Conservation (phyloP, 2,113 vertebrate genomes). For the Spermophilus dauricus region DNA sequence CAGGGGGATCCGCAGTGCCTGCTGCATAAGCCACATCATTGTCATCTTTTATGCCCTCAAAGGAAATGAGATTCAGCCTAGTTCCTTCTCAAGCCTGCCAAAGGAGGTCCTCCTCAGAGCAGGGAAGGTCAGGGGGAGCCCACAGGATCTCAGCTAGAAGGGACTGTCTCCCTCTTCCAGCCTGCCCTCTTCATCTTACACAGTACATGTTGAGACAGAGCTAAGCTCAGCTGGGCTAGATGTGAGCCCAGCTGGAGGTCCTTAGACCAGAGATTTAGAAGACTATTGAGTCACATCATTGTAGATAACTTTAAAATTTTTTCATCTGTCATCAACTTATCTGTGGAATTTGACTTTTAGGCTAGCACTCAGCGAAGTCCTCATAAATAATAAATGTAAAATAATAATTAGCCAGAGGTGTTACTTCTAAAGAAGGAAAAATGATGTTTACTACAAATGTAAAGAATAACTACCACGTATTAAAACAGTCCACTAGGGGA, state of each 20-base stretch:
- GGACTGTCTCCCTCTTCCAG: not conserved
- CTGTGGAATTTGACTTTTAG: conserved; percentile 44
- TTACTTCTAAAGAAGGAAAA: not conserved
- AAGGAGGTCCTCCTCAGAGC: not conserved
- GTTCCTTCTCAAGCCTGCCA: not conserved
- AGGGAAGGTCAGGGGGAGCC: not conserved
- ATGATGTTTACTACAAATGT: not conserved
- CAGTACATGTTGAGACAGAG: not conserved
- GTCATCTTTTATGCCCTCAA: not conserved
- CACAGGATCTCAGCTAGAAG: not conserved
- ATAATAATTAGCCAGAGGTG: not conserved
- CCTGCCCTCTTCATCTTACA: not conserved
- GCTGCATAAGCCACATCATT: not conserved
- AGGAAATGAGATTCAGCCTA: not conserved
- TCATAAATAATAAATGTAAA: conserved; percentile 26
- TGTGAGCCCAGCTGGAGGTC: not conserved
- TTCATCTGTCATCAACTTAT: not conserved
- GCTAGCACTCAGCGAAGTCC: not conserved
- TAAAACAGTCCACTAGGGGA: not conserved
- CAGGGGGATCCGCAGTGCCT: not conserved
- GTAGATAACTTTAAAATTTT: not conserved
- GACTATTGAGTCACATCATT: not conserved
- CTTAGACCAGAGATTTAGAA: not conserved
- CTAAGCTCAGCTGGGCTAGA: not conserved
- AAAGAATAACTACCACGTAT: not conserved